Evolutionary conservation across 1,140 invertebrate species (phyloP), one percentile per base, ranked within the genome.

Genomic region (Drosophila kurseongensis): DNA sequence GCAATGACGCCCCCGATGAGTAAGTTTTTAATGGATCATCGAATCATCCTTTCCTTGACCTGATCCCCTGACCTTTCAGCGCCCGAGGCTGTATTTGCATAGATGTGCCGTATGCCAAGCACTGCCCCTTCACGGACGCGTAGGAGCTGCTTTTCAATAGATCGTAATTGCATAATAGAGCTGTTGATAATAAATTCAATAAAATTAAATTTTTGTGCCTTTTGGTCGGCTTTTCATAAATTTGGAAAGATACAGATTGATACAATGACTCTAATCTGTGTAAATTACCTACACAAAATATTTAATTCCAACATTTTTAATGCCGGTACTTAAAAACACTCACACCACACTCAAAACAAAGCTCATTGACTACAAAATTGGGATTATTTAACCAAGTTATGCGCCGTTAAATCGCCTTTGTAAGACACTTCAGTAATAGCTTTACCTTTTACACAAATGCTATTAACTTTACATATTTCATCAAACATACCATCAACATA

Each of bases 31-130:
- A 48, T 14, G 10, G 1, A 16, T 5, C 3, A 4, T 0, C 0
- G n/a, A 40, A n/a, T 35, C 42, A 40, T 47, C 35, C 14, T 54
- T 18, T 5, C 2, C 12, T 36, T 36, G 10, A 44, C 8, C 7
- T 57, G 1, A 44, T 65, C 13, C 3, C 0, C 44, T 38, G 27
- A 29, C 0, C 32, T 79, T 94, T 61, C 89, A 95, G 94, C 38
- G 93, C 94, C 0, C 92, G 92, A 68, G 95, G 95, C 57, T 94
- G 94, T 91, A 95, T 94, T 86, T 95, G 95, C 77, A 93, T 95
- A 4, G 92, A 93, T 74, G 92, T 94, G 10, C 93, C 94, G 35
- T 93, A 93, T 63, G 93, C 93, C 23, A 94, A 94, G 74, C 93
- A 94, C 65, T 95, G 95, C 81, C 95, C 95, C 1, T 95, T 95